A percentile compares a stretch with the other conserved stretches of the same genome.
These are phyloP conservation scores for Taeniopygia guttata DNA, from an alignment of 2,797 vertebrate species.

Conservation along the genomic window DNA sequence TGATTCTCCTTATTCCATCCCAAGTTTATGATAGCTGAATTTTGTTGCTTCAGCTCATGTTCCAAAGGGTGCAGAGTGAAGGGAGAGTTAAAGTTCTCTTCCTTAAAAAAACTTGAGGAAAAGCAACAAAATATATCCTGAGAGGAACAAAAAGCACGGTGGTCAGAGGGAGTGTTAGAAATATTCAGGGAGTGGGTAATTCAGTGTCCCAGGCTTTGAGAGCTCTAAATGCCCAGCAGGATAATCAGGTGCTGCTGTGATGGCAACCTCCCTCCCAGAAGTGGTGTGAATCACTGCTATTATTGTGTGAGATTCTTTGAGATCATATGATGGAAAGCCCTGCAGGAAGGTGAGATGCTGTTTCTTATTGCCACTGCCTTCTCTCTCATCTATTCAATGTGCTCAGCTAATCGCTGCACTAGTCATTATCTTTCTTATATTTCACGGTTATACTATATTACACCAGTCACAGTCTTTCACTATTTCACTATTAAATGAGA, in stretches of 20 bases:
- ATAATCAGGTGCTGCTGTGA: background rate
- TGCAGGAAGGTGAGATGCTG: background rate
- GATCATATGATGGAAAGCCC: constrained; percentile 10
- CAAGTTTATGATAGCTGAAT: background rate
- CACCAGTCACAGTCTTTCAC: background rate
- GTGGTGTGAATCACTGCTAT: background rate
- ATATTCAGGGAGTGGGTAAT: background rate
- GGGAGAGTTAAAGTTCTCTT: background rate
- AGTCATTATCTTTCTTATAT: constrained; percentile 48
- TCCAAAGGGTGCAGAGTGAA: fast-evolving
- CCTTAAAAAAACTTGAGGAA: background rate
- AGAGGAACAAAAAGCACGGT: background rate
- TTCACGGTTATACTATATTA: constrained; percentile 34
- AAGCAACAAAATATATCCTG: background rate
- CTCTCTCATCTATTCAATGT: background rate
- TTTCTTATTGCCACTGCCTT: constrained; percentile 2
- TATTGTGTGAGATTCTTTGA: background rate
- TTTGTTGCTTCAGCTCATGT: background rate
- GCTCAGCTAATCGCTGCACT: constrained; percentile 18
- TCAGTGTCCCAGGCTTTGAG: background rate
- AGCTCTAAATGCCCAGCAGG: background rate
- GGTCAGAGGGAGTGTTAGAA: background rate
- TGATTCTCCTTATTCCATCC: background rate
- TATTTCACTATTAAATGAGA: constrained; percentile 51
- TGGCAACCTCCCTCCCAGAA: background rate